These are phyloP conservation scores for Enhydra lutris DNA, from an alignment of 2,113 vertebrate species.

Conservation along the genomic window DNA sequence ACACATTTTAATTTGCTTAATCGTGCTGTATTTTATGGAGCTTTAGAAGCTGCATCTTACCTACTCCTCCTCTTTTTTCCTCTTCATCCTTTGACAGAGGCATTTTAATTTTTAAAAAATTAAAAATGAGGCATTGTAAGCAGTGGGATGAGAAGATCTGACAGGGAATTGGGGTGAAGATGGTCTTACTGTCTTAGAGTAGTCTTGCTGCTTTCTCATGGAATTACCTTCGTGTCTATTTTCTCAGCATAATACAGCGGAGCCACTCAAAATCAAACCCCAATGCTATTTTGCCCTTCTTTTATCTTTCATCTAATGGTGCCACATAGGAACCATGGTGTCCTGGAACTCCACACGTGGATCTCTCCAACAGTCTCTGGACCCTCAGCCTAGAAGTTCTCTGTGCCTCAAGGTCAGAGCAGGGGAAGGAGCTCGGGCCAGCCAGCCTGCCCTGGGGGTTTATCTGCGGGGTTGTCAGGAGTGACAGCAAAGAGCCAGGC, in stretches of 20 bases:
- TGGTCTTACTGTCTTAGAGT: neutral
- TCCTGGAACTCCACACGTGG: neutral
- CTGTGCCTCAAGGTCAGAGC: constrained; percentile 1
- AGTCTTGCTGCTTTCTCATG: neutral
- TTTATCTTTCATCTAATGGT: neutral
- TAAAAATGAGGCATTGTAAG: neutral
- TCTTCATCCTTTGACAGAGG: neutral
- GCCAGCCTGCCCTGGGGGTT: neutral
- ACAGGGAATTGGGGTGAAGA: neutral
- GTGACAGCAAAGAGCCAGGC: constrained; percentile 65
- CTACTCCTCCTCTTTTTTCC: neutral
- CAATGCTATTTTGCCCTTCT: neutral
- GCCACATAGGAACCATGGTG: neutral
- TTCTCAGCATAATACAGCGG: neutral
- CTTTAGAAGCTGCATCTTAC: neutral
- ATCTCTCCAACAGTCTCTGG: neutral
- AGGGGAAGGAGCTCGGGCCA: neutral
- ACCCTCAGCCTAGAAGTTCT: neutral
- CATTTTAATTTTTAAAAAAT: neutral
- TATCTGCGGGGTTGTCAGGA: constrained; percentile 58
- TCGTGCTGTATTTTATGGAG: neutral
- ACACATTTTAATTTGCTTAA: neutral
- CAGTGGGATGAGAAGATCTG: neutral
- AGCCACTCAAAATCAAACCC: neutral
- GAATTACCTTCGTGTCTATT: neutral